Percentiles rank a stretch among this genome's conserved stretches.
phyloP scores from a whole-genome alignment of 2,113 vertebrate species.

The Podarcis raffonei region DNA sequence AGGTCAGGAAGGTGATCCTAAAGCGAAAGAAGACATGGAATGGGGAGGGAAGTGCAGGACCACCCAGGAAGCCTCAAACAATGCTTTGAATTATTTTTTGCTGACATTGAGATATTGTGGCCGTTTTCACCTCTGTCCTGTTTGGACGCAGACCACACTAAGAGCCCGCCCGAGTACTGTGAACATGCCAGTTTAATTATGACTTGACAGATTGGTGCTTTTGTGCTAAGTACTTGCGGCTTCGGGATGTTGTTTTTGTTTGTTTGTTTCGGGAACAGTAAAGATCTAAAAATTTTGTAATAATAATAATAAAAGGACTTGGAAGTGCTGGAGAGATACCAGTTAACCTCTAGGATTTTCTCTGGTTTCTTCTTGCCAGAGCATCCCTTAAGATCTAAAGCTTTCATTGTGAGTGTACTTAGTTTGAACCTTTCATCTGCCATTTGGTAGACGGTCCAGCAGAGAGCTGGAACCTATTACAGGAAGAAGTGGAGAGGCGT shows the following conservation, averaged over 20 bases:
- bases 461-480: constrained; percentile 5
- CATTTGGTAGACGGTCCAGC: background rate
- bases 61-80: background rate
- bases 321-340: background rate
- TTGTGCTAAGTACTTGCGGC: background rate
- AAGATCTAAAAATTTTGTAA: background rate
- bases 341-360: constrained; percentile 19
- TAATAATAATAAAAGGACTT: background rate
- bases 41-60: background rate
- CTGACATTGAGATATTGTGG: background rate
- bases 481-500: background rate
- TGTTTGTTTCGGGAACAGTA: background rate
- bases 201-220: background rate
- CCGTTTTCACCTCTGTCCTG: background rate
- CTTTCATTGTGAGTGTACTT: background rate
- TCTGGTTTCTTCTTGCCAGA: background rate
- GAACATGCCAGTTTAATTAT: background rate
- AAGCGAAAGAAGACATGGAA: background rate
- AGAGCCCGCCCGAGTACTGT: background rate
- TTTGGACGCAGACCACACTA: background rate
- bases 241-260: background rate
- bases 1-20: background rate
- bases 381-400: background rate
- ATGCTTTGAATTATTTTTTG: background rate
- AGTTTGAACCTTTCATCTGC: background rate